Evolutionary conservation across 1,140 invertebrate species (phyloP).

Genomic region (Mamestra configurata): DNA sequence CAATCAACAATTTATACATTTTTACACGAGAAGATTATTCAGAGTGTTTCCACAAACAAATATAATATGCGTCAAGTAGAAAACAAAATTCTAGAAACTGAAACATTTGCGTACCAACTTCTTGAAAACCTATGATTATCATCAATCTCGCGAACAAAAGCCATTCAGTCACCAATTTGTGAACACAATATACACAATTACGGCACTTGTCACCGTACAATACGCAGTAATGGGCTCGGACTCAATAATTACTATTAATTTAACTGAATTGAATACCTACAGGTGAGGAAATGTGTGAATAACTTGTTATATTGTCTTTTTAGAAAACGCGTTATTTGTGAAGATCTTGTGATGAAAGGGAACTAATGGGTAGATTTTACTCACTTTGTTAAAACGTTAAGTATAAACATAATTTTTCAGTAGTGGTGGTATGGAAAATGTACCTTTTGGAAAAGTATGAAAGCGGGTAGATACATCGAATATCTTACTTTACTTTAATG

Average conservation of each 20-base stretch:
- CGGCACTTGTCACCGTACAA: not conserved
- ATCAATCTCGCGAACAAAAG: not conserved
- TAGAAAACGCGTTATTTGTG: not conserved
- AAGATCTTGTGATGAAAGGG: no score
- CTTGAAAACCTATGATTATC: not conserved
- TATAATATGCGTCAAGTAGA: no score
- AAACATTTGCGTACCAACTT: not conserved
- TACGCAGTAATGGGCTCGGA: not conserved
- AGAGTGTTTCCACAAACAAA: no score
- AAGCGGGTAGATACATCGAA: no score
- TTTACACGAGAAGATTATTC: no score
- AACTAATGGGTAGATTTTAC: no score
- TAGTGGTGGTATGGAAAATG: no score
- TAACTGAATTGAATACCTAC: not conserved
- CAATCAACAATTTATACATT: no score
- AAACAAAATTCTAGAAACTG: not conserved
- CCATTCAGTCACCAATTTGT: not conserved
- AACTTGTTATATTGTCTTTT: not conserved
- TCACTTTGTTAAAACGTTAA: no score
- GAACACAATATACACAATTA: not conserved
- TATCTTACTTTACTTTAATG: no score
- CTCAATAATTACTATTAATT: not conserved
- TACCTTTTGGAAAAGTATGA: no score
- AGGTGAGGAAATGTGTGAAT: not conserved
- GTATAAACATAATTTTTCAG: no score